These are phyloP conservation scores for Oryzias curvinotus DNA, from an alignment of 2,113 vertebrate genomes.

Conservation along the genomic window DNA sequence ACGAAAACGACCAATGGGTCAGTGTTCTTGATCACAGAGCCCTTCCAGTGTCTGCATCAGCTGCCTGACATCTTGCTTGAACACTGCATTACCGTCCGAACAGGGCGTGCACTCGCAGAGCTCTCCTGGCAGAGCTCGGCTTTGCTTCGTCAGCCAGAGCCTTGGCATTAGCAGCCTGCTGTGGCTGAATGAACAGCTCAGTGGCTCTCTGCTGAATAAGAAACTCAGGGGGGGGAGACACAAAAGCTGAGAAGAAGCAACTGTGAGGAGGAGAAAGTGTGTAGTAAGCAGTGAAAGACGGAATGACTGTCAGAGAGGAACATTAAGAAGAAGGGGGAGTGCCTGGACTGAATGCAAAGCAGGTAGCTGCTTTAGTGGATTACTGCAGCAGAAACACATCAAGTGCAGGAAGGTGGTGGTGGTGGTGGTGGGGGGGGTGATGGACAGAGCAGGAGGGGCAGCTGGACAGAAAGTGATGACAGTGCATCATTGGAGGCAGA, in stretches of 20 bases:
- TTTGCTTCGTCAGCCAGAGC: slow-evolving; percentile 48
- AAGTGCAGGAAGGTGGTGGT: slow-evolving; percentile 41
- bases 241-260: slow-evolving; percentile 2
- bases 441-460: slow-evolving; percentile 5
- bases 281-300: slow-evolving; percentile 22
- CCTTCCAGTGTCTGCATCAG: slow-evolving; percentile 38
- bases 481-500: slow-evolving; percentile 9
- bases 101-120: slow-evolving; percentile 20
- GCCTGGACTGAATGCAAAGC: slow-evolving; percentile 60
- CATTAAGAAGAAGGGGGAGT: slow-evolving; percentile 10
- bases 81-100: slow-evolving; percentile 28
- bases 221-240: slow-evolving; percentile 2
- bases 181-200: slow-evolving; percentile 58
- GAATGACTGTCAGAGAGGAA: slow-evolving; percentile 1
- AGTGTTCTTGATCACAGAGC: slow-evolving; percentile 22
- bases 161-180: slow-evolving; percentile 53
- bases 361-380: slow-evolving; percentile 60
- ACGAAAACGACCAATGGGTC: slow-evolving; percentile 35
- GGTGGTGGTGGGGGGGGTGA: slow-evolving; percentile 14
- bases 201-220: slow-evolving; percentile 35
- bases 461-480: slow-evolving; percentile 33
- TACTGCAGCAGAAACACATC: slow-evolving; percentile 71
- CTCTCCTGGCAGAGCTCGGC: slow-evolving; percentile 35
- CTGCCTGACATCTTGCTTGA: slow-evolving; percentile 37
- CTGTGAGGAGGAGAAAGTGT: slow-evolving; percentile 10